These are phyloP conservation scores for Euzetes globulus DNA, from an alignment of 2,888 invertebrate species.

Conservation along the genomic window DNA sequence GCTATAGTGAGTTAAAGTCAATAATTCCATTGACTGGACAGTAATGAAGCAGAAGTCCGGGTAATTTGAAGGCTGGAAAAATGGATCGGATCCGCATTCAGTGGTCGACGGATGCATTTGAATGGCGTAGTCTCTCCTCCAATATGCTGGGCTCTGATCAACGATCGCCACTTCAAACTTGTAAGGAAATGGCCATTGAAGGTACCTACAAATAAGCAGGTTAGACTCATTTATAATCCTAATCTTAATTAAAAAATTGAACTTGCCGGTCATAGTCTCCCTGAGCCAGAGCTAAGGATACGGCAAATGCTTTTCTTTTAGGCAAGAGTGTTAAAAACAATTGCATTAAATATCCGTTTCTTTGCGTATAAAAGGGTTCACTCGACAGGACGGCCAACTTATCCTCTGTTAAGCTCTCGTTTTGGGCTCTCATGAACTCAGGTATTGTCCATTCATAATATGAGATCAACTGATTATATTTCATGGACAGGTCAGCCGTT, in stretches of 20 bases:
- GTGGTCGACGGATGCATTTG: slow-evolving; percentile 32
- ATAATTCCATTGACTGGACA: slow-evolving; percentile 34
- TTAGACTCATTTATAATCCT: background rate
- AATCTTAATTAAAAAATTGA: background rate
- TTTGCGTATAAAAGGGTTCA: slow-evolving; percentile 42
- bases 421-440: slow-evolving; percentile 2
- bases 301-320: slow-evolving; percentile 33
- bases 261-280: slow-evolving; percentile 35
- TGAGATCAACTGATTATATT: slow-evolving; percentile 42
- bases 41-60: slow-evolving; percentile 36
- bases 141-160: slow-evolving; percentile 38
- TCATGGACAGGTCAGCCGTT: slow-evolving; percentile 38
- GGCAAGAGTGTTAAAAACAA: slow-evolving; percentile 37
- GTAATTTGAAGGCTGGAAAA: slow-evolving; percentile 32
- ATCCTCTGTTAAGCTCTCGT: background rate
- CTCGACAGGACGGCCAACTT: slow-evolving; percentile 37
- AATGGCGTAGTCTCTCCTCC: slow-evolving; percentile 32
- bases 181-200: slow-evolving; percentile 41
- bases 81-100: slow-evolving; percentile 35
- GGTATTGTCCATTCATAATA: slow-evolving; percentile 42
- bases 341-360: slow-evolving; percentile 42
- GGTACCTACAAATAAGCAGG: slow-evolving; percentile 1
- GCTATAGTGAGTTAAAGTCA: slow-evolving; percentile 35
- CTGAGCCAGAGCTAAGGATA: slow-evolving; percentile 34
- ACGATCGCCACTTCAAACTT: slow-evolving; percentile 40